Evolutionary conservation across 1,140 invertebrate species (phyloP).

Genomic region (Riptortus pedestris): DNA sequence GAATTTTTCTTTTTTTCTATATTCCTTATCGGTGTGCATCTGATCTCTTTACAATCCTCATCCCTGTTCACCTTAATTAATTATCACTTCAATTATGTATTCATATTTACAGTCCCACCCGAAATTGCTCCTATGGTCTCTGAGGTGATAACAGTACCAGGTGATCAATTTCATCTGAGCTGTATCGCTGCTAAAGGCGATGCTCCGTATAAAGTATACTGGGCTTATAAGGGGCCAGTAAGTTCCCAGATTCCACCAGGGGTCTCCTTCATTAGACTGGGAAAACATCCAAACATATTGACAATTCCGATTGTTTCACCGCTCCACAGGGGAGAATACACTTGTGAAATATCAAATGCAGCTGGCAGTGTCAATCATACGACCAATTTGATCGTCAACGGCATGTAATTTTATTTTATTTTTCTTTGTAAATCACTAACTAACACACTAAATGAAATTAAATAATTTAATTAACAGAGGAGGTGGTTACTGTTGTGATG

Average conservation of each 20-base stretch:
- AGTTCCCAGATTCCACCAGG: conserved; percentile 28
- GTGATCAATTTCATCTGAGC: conserved; percentile 9
- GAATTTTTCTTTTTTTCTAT: not conserved
- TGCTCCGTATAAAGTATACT: conserved; percentile 57
- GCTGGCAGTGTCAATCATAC: conserved; percentile 27
- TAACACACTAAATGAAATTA: too few relatives aligned
- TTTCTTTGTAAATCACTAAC: not conserved
- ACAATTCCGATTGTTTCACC: conserved; percentile 29
- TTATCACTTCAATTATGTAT: not conserved
- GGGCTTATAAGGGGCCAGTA: conserved; percentile 51
- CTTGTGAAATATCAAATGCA: conserved; percentile 30
- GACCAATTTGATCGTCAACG: conserved; percentile 32
- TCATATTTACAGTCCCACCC: conserved; percentile 30
- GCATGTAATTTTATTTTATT: conserved; percentile 28
- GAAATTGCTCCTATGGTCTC: conserved; percentile 63
- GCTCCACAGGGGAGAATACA: conserved; percentile 31
- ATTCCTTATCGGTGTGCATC: not conserved
- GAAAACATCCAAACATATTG: conserved; percentile 27
- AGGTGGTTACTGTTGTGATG: too few relatives aligned
- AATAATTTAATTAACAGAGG: too few relatives aligned
- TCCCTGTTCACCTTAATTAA: not conserved
- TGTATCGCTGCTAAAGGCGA: conserved; percentile 19
- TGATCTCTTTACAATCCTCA: not conserved
- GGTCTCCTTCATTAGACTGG: conserved; percentile 25
- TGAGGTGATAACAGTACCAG: conserved; percentile 42